Evolutionary conservation across 2,113 vertebrate genomes (phyloP), one percentile per base, ranked within the genome.

Genomic region (Lophius piscatorius): DNA sequence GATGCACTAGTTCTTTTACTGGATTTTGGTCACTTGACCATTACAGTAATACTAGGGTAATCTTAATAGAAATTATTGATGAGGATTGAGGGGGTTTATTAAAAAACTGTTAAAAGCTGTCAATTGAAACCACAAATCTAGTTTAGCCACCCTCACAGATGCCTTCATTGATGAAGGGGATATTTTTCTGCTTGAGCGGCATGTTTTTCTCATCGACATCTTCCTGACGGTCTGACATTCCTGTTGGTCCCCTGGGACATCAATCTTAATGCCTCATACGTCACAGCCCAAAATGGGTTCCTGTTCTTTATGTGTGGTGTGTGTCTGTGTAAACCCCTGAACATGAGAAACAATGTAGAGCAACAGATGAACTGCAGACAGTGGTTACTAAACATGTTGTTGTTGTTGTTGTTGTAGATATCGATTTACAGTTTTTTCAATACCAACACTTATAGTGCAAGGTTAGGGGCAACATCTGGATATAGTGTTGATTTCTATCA

Each of bases 191-290:
- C 42, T 39, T 9, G 18, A 34, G 38, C 59, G 50, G 61, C 67
- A 46, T 71, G 70, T 70, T 76, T 78, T 82, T 51, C 74, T 80
- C 68, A 66, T 82, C 58, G 29, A 45, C 71, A 58, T 64, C 62
- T 74, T 79, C 70, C 58, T 83, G 76, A 73, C 56, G 55, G 66
- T 74, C 62, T 52, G 63, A 62, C 76, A 83, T 87, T 80, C 70
- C 55, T 51, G 66, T 47, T 3, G 35, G 13, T 83, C 82, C 59
- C 69, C 26, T 1, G 75, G 54, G 81, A 29, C 35, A 36, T 44
- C 63, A 58, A 29, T 72, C 65, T 57, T 67, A 72, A 71, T 66
- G 62, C 61, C 54, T 87, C 49, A 50, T 35, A 70, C 57, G 65
- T 78, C 76, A 74, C 46, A 26, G 66, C 23, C 11, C 45, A 54